Evolutionary conservation across 2,113 vertebrate genomes (phyloP), one percentile per base, ranked within the genome.

Genomic region (Hippotragus niger): DNA sequence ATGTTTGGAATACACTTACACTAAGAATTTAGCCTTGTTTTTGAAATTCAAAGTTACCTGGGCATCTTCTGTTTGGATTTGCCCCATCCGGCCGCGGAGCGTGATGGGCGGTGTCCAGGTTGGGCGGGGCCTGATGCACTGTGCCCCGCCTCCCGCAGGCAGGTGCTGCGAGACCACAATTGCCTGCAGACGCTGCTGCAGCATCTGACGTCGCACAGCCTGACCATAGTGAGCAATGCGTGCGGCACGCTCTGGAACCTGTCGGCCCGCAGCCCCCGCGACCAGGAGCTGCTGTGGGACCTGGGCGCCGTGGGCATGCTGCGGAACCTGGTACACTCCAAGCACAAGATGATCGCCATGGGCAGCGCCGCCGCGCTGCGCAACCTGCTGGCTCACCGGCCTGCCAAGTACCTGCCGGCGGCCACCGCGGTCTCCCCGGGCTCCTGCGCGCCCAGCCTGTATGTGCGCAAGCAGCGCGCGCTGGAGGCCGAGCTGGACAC

Each of bases 321-420:
- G 53, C 99, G 99, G 11, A 99, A 99, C 99, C 99, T 99, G 60
- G 99, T 99, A 97, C 99, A 99, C 98, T 99, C 99, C 89, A 99
- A 99, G 98, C 99, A 99, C 99, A 99, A 99, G 98, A 99, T 99
- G 99, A 99, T 99, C 3, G 99, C 99, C 95, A 99, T 99, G 99
- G 99, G 99, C 95, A 99, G 99, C 5, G 99, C 99, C 0, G 99
- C 99, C 0, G 99, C 99, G 5, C 98, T 99, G 62, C 99, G 99
- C 95, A 99, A 99, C 99, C 99, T 99, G 80, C 99, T 99, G 88
- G 99, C 99, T 71, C 99, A 99, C 98, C 99, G 99, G 31, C 99
- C 99, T 0, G 98, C 99, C 57, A 99, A 99, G 96, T 99, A 99
- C 98, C 99, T 99, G 98, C 99, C 99, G 0, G 47, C 99, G 0